phyloP scores from a whole-genome alignment of 35 echinoderm and acorn worm species.

The Ophiothrix spiculata region DNA sequence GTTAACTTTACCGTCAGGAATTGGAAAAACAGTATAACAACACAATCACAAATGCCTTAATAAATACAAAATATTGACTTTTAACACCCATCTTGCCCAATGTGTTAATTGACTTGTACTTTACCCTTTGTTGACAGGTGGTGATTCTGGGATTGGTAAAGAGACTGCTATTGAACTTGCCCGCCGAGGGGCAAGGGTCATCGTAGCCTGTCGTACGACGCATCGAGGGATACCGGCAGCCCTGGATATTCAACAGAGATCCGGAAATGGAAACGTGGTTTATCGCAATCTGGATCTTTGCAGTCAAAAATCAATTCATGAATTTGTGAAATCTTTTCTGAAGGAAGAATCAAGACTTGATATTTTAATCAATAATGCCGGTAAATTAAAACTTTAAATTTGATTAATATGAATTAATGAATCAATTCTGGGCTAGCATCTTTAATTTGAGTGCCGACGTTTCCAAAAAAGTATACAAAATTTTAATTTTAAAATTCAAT shows the following conservation, averaged over 20 bases:
- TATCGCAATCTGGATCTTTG: constrained; percentile 41
- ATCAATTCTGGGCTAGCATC: too few species aligned
- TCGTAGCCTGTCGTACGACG: constrained; percentile 49
- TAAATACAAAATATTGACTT: background rate
- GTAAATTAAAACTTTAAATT: too few species aligned
- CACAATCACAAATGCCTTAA: background rate
- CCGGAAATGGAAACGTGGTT: constrained; percentile 34
- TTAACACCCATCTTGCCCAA: background rate
- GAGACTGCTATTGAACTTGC: constrained; percentile 57
- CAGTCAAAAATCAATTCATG: constrained; percentile 25
- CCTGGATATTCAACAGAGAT: constrained; percentile 15
- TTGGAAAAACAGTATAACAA: background rate
- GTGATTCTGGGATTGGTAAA: constrained; percentile 50
- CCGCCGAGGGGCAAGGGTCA: constrained; percentile 54
- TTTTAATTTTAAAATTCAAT: too few species aligned
- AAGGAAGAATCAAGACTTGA: constrained; percentile 41
- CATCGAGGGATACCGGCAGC: constrained; percentile 30
- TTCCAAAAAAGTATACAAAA: too few species aligned
- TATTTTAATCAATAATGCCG: constrained; percentile 63
- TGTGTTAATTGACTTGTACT: too few species aligned
- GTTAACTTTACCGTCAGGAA: background rate
- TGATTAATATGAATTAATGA: too few species aligned
- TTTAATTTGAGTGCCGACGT: too few species aligned
- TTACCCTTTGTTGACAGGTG: constrained; percentile 13
- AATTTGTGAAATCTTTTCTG: constrained; percentile 36